phyloP scores from a whole-genome alignment of 1,140 invertebrate genomes.

The Pygmarrhopalites habei region DNA sequence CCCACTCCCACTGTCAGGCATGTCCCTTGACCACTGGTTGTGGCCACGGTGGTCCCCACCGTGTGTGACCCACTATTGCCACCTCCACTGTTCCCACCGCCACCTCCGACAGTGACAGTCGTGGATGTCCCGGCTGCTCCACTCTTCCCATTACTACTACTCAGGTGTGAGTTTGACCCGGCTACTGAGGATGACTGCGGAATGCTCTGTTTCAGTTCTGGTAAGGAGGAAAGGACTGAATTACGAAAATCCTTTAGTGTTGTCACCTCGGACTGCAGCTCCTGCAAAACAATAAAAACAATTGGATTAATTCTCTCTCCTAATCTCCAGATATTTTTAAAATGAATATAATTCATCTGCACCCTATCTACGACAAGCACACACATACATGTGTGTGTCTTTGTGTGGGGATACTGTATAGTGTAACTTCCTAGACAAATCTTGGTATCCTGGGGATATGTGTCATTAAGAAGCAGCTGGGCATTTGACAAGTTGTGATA shows the following conservation, averaged over 20 bases:
- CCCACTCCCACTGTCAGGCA: conserved; percentile 8
- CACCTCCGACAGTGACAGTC: background rate
- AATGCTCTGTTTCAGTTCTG: conserved; percentile 17
- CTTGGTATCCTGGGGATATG: too few species aligned
- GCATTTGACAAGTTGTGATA: too few species aligned
- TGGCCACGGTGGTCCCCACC: background rate
- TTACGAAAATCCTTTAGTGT: conserved; percentile 29
- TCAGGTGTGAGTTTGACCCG: background rate
- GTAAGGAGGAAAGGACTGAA: conserved; percentile 26
- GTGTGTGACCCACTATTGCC: background rate
- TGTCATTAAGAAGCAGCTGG: too few species aligned
- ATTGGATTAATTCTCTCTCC: background rate
- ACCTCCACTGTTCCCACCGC: background rate
- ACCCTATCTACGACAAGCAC: too few species aligned
- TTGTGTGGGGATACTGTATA: too few species aligned
- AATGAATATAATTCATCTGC: too few species aligned
- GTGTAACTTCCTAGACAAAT: too few species aligned
- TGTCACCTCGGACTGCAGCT: conserved; percentile 28
- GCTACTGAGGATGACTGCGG: background rate
- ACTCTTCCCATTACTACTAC: conserved; percentile 6
- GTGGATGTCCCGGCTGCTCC: background rate
- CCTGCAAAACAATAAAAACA: conserved; percentile 7
- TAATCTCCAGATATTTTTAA: too few species aligned
- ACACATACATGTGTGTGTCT: too few species aligned
- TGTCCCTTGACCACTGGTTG: conserved; percentile 9